Evolutionary conservation across 2,888 invertebrate genomes (phyloP), one percentile per base, ranked within the genome.

Genomic region (Nomada ruficornis): DNA sequence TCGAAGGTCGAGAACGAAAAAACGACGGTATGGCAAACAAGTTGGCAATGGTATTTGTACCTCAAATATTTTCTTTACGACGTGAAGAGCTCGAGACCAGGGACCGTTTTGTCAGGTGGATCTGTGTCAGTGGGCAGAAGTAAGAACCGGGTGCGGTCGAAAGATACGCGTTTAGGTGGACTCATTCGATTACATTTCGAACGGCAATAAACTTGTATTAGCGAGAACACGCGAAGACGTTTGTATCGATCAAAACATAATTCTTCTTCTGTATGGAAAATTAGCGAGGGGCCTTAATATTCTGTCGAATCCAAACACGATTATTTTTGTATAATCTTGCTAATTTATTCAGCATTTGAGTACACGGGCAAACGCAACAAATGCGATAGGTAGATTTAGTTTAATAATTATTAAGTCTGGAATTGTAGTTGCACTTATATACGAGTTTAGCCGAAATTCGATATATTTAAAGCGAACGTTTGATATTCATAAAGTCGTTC

Each of bases 121-220:
- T 85, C 68, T 76, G 83, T 87, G 87, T 76, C 87, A 86, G 67
- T 82, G 62, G 82, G 76, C 13, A 83, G 81, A 86, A 74, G 52
- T 55, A 10, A 55, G 44, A 7, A 44, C 54, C 20, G 20, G 15
- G 20, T 0, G 18, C 20, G 36, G 62, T 62, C 29, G 18, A 64
- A 44, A 78, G 69, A 50, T 57, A 65, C 50, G 62, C 72, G 47
- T 73, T 71, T 29, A 47, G n/a, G 60, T 70, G 76, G 54, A 59
- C 9, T 57, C 57, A 44, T 26, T 4, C 20, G 50, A 29, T 26
- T 50, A 68, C 44, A 65, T 36, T 54, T 23, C 63, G 20, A 52
- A 67, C 75, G 13, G 13, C 64, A 36, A 71, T 80, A 80, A 82
- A 82, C 20, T 23, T 47, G 15, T 20, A 73, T 84, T 84, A 84